These are phyloP conservation scores for Phodopus roborovskii DNA, from an alignment of 2,113 vertebrate genomes.

Conservation along the genomic window DNA sequence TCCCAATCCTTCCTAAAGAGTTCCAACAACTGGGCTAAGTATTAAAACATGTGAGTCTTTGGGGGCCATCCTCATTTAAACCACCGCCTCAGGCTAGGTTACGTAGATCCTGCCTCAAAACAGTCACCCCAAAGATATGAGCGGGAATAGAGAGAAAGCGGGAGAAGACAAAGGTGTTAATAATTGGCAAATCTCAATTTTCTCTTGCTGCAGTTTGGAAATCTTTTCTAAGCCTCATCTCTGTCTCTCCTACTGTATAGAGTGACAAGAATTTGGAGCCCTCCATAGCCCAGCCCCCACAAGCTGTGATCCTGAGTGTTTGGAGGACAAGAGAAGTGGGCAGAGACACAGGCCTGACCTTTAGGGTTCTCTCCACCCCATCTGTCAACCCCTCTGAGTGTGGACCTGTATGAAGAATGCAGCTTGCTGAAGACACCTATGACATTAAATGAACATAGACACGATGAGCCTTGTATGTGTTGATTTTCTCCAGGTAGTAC, in stretches of 20 bases:
- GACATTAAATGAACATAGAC: neutral
- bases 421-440: neutral
- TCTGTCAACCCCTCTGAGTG: neutral
- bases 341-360: neutral
- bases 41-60: neutral
- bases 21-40: neutral
- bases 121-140: neutral
- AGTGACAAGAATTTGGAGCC: neutral
- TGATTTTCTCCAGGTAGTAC: conserved; percentile 26
- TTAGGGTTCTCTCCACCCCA: neutral
- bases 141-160: neutral
- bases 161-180: neutral
- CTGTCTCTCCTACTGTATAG: conserved; percentile 22
- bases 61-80: neutral
- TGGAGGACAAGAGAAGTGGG: neutral
- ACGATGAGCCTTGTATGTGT: neutral
- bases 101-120: neutral
- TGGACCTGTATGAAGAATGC: neutral
- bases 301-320: neutral
- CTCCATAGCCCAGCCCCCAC: neutral
- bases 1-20: neutral
- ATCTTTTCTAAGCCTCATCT: neutral
- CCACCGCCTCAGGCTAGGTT: neutral
- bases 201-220: neutral
- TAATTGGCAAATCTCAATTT: neutral